Conservation (phyloP, 2,113 vertebrate species). For the Amblyopsis rosae region DNA sequence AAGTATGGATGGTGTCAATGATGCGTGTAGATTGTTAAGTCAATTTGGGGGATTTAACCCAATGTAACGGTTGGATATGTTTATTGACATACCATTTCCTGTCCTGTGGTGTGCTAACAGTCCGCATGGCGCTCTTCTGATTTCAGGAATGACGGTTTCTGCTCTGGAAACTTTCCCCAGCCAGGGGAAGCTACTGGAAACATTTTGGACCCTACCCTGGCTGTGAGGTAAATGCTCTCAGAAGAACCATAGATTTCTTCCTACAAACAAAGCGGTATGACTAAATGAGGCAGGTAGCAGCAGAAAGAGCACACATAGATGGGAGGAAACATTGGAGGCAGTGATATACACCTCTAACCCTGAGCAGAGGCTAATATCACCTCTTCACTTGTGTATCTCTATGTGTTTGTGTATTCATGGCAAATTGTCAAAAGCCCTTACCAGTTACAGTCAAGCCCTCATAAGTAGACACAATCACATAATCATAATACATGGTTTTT, state of each 20-base stretch:
- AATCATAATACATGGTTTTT: slow-evolving; percentile 30
- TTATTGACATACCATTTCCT: slow-evolving; percentile 39
- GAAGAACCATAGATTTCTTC: slow-evolving; percentile 29
- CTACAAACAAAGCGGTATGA: slow-evolving; percentile 42
- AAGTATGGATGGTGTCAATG: neutral
- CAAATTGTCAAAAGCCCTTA: slow-evolving; percentile 11
- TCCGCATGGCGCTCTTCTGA: slow-evolving; percentile 46
- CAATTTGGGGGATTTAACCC: slow-evolving; percentile 40
- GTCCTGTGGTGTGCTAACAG: slow-evolving; percentile 47
- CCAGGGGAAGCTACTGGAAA: slow-evolving; percentile 34
- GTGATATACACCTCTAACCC: slow-evolving; percentile 21
- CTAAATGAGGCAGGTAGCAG: slow-evolving; percentile 24
- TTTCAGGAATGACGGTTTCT: slow-evolving; percentile 63
- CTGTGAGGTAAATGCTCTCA: slow-evolving; percentile 56
- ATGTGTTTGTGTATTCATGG: slow-evolving; percentile 4
- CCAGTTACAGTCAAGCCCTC: slow-evolving; percentile 16
- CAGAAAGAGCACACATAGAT: slow-evolving; percentile 18
- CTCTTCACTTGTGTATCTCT: slow-evolving; percentile 1
- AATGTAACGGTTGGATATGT: slow-evolving; percentile 41
- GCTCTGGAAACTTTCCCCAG: slow-evolving; percentile 27
- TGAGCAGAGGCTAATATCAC: slow-evolving; percentile 11
- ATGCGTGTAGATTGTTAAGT: slow-evolving; percentile 22
- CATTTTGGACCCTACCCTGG: slow-evolving; percentile 22
- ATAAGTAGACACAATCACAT: slow-evolving; percentile 20
- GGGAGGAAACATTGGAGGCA: neutral